Conservation (phyloP, 1,140 invertebrate species). For the Philopotamus ludificatus region DNA sequence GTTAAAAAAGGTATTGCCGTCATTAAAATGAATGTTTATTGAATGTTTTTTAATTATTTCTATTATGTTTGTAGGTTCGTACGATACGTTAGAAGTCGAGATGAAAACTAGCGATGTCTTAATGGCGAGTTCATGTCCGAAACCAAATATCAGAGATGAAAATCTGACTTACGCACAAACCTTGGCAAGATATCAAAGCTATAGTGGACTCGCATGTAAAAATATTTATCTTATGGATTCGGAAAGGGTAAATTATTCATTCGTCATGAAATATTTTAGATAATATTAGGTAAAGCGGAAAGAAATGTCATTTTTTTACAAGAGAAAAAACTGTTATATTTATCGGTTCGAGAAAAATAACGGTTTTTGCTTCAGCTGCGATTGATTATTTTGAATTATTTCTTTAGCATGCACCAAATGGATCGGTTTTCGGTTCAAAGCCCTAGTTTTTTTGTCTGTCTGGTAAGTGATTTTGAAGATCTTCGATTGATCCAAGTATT, state of each 20-base stretch:
- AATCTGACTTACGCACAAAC: slow-evolving; percentile 65
- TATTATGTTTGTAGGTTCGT: slow-evolving; percentile 46
- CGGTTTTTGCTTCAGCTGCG: not conserved
- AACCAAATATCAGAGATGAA: slow-evolving; percentile 66
- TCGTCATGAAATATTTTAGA: not conserved
- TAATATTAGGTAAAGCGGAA: too few relatives aligned
- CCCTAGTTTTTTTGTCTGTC: too few relatives aligned
- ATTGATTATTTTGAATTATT: not conserved
- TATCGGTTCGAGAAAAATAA: too few relatives aligned
- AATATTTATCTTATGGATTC: slow-evolving; percentile 76
- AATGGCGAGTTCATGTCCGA: slow-evolving; percentile 54
- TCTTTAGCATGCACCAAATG: too few relatives aligned
- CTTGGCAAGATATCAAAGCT: slow-evolving; percentile 54
- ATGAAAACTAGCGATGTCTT: slow-evolving; percentile 63
- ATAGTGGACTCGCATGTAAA: slow-evolving; percentile 66
- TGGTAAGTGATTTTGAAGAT: too few relatives aligned
- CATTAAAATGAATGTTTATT: not conserved
- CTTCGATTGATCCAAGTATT: too few relatives aligned
- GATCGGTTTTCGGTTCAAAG: too few relatives aligned
- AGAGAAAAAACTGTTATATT: too few relatives aligned
- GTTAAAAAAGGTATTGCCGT: slow-evolving; percentile 57
- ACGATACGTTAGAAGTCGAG: slow-evolving; percentile 57
- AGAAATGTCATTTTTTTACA: too few relatives aligned
- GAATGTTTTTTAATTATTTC: slow-evolving; percentile 1
- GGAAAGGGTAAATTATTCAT: slow-evolving; percentile 55